Evolutionary conservation across 1,140 invertebrate species (phyloP), one percentile per base, ranked within the genome.

Genomic region (Daktulosphaira vitifoliae): DNA sequence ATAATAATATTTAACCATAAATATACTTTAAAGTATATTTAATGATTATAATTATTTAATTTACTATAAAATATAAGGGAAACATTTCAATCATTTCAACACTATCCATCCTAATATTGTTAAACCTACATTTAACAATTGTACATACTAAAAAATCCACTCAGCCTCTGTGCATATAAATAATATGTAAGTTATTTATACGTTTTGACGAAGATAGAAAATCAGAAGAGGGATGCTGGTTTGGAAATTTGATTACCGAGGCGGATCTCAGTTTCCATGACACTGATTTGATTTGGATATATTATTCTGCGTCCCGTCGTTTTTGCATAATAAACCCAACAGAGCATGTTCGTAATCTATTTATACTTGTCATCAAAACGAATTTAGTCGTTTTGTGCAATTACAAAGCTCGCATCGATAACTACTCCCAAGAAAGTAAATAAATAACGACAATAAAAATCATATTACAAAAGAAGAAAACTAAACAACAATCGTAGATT

Each of bases 241-340:
- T 62, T 62, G 1, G 11, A 62, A 18, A 62, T 62, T 62, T 33
- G 42, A 62, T 62, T 62, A 56, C 38, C 6, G 38, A 56, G 53
- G 26, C 42, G 42, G 42, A 48, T 62, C 56, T 62, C 42, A 22
- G 42, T 62, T 62, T 48, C 56, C 25, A 62, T 48, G 56, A 62
- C 56, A 25, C 44, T 62, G 56, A 62, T 62, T 62, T 42, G 13
- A 62, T 62, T 62, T 62, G 42, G 39, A 59, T 23, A 59, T 62
- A 62, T 62, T 62, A 62, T 62, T 62, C 56, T 48, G 39, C 8
- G 42, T 48, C 56, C 56, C 42, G 26, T 62, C 42, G 56, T 26
- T 62, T 48, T 62, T 48, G 42, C 42, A 48, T 48, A 48, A 62
- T 62, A 62, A 48, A 62, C 25, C 18, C 56, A 62, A 62, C 56